Evolutionary conservation across 2,113 vertebrate genomes (phyloP).

Genomic region (Tauraco erythrolophus): DNA sequence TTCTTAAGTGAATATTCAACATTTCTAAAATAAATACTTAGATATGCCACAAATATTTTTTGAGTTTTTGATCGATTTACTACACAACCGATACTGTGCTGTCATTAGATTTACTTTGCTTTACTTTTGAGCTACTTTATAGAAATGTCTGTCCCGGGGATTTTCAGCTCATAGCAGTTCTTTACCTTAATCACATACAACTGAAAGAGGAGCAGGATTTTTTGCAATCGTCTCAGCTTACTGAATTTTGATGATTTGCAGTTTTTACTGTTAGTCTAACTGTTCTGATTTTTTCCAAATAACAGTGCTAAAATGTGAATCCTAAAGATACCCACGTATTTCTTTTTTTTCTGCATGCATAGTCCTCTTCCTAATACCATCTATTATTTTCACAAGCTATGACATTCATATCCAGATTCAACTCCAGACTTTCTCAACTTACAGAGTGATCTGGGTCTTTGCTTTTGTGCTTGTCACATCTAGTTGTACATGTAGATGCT

Average conservation of each 20-base stretch:
- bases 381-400: neutral
- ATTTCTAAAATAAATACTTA: constrained; percentile 35
- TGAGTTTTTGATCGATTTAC: constrained; percentile 31
- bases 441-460: neutral
- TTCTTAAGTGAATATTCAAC: constrained; percentile 33
- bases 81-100: neutral
- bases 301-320: neutral
- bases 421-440: neutral
- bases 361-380: neutral
- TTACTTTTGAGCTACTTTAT: neutral
- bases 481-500: neutral
- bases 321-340: neutral
- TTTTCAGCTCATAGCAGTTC: neutral
- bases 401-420: neutral
- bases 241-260: constrained; percentile 14
- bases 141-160: neutral
- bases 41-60: constrained; percentile 15
- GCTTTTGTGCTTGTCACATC: neutral
- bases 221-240: neutral
- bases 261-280: neutral
- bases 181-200: neutral
- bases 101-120: neutral
- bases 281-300: neutral
- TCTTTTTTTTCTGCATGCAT: neutral
- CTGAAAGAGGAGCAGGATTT: neutral